Evolutionary conservation across 2,113 vertebrate genomes (phyloP).

Genomic region (Geothlypis trichas): DNA sequence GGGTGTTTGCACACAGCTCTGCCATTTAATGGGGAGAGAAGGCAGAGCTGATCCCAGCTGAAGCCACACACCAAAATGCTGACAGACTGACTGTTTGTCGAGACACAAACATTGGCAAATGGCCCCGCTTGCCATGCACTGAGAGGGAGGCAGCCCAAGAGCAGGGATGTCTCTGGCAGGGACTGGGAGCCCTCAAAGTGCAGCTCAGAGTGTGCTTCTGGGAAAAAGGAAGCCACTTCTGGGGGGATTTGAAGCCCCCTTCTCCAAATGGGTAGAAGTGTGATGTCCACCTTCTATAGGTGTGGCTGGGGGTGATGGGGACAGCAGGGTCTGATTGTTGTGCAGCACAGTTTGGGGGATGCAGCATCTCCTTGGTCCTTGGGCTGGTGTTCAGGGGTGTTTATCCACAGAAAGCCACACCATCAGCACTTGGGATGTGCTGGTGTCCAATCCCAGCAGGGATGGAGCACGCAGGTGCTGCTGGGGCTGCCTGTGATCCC

Average conservation of each 20-base stretch:
- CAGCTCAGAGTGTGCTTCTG: background rate
- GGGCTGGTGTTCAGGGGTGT: background rate
- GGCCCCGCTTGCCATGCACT: slow-evolving; percentile 15
- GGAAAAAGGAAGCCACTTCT: background rate
- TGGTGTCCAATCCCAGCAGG: background rate
- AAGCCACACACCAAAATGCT: slow-evolving; percentile 43
- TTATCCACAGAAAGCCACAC: background rate
- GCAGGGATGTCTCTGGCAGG: slow-evolving; percentile 29
- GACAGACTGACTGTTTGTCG: slow-evolving; percentile 64
- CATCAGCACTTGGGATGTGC: background rate
- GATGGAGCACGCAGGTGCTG: background rate
- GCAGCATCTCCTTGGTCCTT: background rate
- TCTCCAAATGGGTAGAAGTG: background rate
- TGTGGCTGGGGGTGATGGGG: too few species aligned
- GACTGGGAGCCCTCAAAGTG: background rate
- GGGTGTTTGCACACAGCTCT: slow-evolving; percentile 62
- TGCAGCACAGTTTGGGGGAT: background rate
- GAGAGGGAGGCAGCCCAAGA: background rate
- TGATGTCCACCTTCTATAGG: background rate
- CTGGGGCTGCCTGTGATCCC: background rate
- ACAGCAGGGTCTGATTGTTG: rapidly evolving
- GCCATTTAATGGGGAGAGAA: slow-evolving; percentile 61
- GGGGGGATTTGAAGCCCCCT: background rate
- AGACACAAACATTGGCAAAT: slow-evolving; percentile 71
- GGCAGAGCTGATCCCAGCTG: slow-evolving; percentile 54